Percentiles rank a stretch among this genome's conserved stretches.
Evolutionary conservation across 2,888 invertebrate species (phyloP).

Genomic region (Anorthoa munda): DNA sequence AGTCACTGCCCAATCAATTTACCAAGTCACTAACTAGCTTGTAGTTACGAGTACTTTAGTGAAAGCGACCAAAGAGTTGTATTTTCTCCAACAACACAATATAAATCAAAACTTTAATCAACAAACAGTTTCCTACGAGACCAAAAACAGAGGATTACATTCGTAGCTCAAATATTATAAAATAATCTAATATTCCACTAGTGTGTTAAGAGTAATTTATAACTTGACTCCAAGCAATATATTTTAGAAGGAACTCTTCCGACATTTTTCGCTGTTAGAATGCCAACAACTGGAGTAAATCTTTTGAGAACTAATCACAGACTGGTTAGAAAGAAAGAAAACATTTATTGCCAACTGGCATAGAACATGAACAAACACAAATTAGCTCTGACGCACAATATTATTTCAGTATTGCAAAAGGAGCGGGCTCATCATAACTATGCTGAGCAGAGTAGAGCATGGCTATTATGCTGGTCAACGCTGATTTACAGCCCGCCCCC

Average conservation of each 20-base stretch:
- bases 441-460: too few relatives aligned
- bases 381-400: too few relatives aligned
- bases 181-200: slow-evolving; percentile 39
- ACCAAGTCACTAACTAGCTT: too few relatives aligned
- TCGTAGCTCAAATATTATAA: slow-evolving; percentile 50
- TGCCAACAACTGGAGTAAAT: slow-evolving; percentile 57
- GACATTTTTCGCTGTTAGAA: slow-evolving; percentile 58
- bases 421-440: too few relatives aligned
- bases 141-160: slow-evolving; percentile 23
- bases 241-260: slow-evolving; percentile 39
- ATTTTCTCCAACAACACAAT: not conserved
- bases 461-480: too few relatives aligned
- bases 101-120: slow-evolving; percentile 38
- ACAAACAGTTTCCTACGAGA: slow-evolving; percentile 9
- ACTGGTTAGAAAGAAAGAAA: too few relatives aligned
- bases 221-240: slow-evolving; percentile 31
- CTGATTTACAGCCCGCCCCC: too few relatives aligned
- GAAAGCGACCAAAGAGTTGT: not conserved
- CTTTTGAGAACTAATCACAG: slow-evolving; percentile 52
- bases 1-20: not conserved
- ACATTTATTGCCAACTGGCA: too few relatives aligned
- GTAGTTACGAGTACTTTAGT: too few relatives aligned
- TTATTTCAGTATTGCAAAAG: too few relatives aligned
- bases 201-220: slow-evolving; percentile 37
- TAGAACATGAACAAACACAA: too few relatives aligned